Percentiles rank a stretch among this genome's conserved stretches.
Evolutionary conservation across 2,797 vertebrate genomes (phyloP).

Genomic region (Oreonectes daqikongensis): DNA sequence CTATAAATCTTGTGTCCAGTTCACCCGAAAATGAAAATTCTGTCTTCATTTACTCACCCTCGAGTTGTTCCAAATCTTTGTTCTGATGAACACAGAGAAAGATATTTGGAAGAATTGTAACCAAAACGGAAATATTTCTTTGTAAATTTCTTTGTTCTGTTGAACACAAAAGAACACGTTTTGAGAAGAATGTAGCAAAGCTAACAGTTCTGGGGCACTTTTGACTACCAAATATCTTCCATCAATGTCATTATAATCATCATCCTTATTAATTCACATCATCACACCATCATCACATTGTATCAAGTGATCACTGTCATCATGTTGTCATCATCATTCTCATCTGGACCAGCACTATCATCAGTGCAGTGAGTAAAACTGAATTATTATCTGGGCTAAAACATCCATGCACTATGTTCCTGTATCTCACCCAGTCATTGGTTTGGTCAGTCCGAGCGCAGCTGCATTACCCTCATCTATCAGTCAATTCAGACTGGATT

Average conservation of each 20-base stretch:
- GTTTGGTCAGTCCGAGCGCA: conserved; percentile 3
- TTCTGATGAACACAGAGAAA: no score
- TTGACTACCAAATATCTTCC: no score
- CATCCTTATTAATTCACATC: background rate
- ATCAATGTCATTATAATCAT: background rate
- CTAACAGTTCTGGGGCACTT: no score
- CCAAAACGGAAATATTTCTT: no score
- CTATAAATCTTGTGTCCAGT: background rate
- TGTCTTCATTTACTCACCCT: no score
- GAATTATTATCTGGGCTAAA: background rate
- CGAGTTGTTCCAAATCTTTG: no score
- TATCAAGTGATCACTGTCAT: background rate
- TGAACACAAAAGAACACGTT: no score
- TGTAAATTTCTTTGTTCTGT: no score
- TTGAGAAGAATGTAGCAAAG: no score
- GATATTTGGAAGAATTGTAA: no score
- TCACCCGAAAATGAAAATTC: no score
- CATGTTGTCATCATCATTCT: background rate
- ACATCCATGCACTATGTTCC: background rate
- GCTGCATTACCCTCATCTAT: conserved; percentile 5
- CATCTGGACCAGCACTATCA: background rate
- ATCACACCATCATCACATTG: background rate
- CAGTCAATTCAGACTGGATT: conserved; percentile 32
- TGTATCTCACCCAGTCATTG: background rate
- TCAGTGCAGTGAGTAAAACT: background rate